Evolutionary conservation across 2,797 vertebrate species (phyloP).

Genomic region (Phalanger gymnotis): DNA sequence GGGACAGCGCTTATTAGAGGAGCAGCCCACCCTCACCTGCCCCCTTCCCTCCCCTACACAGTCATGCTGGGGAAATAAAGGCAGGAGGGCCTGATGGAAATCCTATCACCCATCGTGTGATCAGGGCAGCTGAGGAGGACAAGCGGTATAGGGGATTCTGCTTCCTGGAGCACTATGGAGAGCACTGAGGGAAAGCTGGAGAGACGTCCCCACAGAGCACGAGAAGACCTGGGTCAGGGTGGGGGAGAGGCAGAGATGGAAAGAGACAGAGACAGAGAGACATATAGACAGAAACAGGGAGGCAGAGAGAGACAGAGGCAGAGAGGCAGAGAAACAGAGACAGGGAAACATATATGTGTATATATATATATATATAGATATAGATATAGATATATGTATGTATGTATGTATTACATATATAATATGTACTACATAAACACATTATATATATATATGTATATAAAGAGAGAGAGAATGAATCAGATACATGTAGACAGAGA

Average conservation of each 20-base stretch:
- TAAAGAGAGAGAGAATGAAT: not conserved
- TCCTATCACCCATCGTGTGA: not conserved
- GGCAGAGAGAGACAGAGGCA: not conserved
- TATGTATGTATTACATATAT: no score
- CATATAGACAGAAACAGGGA: not conserved
- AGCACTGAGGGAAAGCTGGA: not conserved
- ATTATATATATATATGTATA: no score
- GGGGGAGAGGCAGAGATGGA: not conserved
- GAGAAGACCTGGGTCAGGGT: not conserved
- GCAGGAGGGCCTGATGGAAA: not conserved
- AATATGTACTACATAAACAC: no score
- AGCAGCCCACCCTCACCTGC: not conserved
- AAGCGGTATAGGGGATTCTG: not conserved
- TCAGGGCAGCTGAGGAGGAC: not conserved
- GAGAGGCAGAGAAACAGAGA: no score
- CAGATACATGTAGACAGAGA: not conserved
- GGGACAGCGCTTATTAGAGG: not conserved
- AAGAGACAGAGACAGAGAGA: not conserved
- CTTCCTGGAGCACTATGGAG: not conserved
- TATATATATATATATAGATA: no score
- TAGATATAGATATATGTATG: no score
- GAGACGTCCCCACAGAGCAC: not conserved
- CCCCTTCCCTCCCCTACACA: not conserved
- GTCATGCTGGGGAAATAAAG: not conserved
- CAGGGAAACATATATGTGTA: no score